Conservation (phyloP, 1,140 invertebrate genomes). For the Brachionus asplanchnoidis region DNA sequence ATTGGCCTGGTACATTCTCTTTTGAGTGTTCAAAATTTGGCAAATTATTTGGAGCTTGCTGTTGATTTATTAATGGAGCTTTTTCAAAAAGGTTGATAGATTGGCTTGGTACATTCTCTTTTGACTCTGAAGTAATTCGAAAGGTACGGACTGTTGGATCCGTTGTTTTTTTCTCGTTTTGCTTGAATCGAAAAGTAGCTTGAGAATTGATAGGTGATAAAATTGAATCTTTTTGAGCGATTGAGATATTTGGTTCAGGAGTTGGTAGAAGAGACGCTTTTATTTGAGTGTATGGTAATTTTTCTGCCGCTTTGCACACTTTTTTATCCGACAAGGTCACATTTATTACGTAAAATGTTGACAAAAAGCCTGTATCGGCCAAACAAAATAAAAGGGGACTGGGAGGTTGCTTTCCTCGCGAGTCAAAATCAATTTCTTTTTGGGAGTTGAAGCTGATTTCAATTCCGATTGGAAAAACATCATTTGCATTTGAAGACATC, state of each 20-base stretch:
- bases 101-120: not conserved
- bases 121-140: no score
- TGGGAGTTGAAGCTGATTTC: not conserved
- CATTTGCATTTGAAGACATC: not conserved
- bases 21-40: not conserved
- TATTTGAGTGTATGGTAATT: not conserved
- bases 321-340: not conserved
- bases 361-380: not conserved
- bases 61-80: not conserved
- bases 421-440: not conserved
- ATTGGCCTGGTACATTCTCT: not conserved
- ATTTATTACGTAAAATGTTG: not conserved
- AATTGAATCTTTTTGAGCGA: not conserved
- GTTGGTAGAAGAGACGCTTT: not conserved
- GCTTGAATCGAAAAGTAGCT: no score
- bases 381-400: constrained; percentile 1
- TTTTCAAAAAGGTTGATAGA: not conserved
- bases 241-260: not conserved
- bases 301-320: not conserved
- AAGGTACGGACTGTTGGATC: no score
- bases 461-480: not conserved
- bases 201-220: no score
- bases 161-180: no score
- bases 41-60: not conserved
- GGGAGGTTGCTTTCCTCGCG: not conserved